Conservation (phyloP, 2,888 invertebrate genomes). For the Ochlodes sylvanus region DNA sequence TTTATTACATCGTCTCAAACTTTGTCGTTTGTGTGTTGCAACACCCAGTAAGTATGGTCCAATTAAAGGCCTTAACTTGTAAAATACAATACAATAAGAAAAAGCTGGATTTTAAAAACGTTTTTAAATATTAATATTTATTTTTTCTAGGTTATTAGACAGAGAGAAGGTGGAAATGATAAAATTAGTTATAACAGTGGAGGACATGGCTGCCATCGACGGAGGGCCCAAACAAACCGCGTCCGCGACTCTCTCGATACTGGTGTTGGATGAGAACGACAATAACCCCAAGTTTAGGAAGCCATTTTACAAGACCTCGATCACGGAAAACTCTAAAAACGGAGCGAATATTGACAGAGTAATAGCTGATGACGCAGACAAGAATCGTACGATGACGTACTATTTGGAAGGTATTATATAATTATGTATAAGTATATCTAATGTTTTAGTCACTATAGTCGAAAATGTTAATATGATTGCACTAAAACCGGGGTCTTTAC, state of each 20-base stretch:
- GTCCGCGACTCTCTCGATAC: conserved; percentile 89
- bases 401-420: conserved; percentile 86
- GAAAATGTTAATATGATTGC: too few relatives aligned
- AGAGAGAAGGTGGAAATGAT: conserved; percentile 93
- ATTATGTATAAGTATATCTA: too few relatives aligned
- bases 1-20: too few relatives aligned
- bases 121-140: too few relatives aligned
- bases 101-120: too few relatives aligned
- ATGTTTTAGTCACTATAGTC: too few relatives aligned
- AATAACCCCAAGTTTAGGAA: conserved; percentile 94
- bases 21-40: too few relatives aligned
- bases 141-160: conserved; percentile 86
- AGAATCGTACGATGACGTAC: conserved; percentile 93
- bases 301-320: conserved; percentile 91
- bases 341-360: conserved; percentile 92
- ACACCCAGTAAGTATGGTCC: too few relatives aligned
- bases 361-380: conserved; percentile 94
- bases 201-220: conserved; percentile 93
- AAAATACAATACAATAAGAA: too few relatives aligned
- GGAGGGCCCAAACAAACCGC: conserved; percentile 89
- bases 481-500: too few relatives aligned
- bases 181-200: conserved; percentile 90
- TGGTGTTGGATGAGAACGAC: conserved; percentile 94
- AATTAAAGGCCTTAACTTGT: too few relatives aligned
- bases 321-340: conserved; percentile 95